Conservation (phyloP, 2,797 vertebrate genomes). For the Novumbra hubbsi region DNA sequence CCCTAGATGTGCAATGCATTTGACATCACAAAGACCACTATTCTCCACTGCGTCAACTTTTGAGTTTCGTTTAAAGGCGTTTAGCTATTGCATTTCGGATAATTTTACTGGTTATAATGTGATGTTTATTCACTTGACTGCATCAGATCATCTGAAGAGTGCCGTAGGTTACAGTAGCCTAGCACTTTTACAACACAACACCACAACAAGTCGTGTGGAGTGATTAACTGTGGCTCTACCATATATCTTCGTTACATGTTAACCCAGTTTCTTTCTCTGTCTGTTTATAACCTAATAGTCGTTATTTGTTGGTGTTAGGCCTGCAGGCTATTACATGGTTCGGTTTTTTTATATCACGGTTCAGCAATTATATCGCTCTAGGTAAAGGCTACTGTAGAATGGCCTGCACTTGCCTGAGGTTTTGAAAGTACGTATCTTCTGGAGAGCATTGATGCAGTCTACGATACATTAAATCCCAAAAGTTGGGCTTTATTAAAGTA, state of each 20-base stretch:
- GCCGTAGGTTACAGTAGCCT: background rate
- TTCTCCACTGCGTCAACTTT: background rate
- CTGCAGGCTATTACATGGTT: background rate
- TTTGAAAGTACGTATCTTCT: slow-evolving; percentile 5
- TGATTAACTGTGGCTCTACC: background rate
- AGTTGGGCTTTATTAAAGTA: background rate
- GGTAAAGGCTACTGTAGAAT: background rate
- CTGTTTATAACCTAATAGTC: background rate
- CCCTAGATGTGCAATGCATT: background rate
- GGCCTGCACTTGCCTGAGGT: slow-evolving; percentile 43
- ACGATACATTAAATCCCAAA: no score
- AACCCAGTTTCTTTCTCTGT: background rate
- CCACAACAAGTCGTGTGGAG: background rate
- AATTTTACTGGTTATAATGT: no score
- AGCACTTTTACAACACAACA: background rate
- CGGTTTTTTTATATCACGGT: background rate
- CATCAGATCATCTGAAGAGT: background rate
- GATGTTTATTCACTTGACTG: background rate
- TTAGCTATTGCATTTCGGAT: background rate
- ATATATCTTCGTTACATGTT: background rate
- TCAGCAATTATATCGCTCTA: background rate
- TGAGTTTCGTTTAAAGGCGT: background rate
- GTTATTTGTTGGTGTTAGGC: background rate
- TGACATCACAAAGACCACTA: background rate
- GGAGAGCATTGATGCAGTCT: background rate